Evolutionary conservation across 2,797 vertebrate genomes (phyloP), one percentile per base, ranked within the genome.

Genomic region (Halcyon badia): DNA sequence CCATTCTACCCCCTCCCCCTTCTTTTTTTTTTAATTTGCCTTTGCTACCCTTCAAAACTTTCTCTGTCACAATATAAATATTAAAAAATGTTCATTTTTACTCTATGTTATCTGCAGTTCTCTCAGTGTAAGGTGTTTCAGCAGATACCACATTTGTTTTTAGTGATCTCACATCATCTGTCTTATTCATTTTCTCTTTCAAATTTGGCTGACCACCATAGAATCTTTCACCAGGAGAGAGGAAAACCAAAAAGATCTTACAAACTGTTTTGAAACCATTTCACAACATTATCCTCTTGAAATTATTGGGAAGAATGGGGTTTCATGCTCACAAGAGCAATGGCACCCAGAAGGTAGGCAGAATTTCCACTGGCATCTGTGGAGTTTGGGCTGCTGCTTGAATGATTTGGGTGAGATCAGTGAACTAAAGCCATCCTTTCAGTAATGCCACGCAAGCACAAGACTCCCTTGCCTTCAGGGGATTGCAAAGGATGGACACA

Each of bases 41-140:
- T 92, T 94, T 86, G 25, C 58, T 87, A 37, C 12, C 22, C 44
- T 85, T 89, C 52, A 46, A 31, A 92, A 85, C 56, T 69, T 91
- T 52, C 46, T 79, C 62, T 86, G 65, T 84, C 69, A 69, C 91
- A 91, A 76, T 66, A 82, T 24, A 88, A 88, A 70, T 62, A 48
- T 14, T 11, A 37, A 7, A 66, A 57, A 91, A 83, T 54, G 68
- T 39, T 82, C 33, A 8, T 51, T 83, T 91, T 91, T 77, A 41
- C 39, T 88, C 15, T 9, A 6, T 37, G 26, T 54, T 75, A 70
- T 42, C 76, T 84, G 46, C 18, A 77, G 28, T 65, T 89, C 42
- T 39, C n/a, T 56, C 72, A 77, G 70, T 3, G 6, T 61, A 61
- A 77, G 37, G 25, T 76, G 39, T 52, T 94, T 58, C 42, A 72